Evolutionary conservation across 2,797 vertebrate species (phyloP), one percentile per base, ranked within the genome.

Genomic region (Acrocephalus scirpaceus): DNA sequence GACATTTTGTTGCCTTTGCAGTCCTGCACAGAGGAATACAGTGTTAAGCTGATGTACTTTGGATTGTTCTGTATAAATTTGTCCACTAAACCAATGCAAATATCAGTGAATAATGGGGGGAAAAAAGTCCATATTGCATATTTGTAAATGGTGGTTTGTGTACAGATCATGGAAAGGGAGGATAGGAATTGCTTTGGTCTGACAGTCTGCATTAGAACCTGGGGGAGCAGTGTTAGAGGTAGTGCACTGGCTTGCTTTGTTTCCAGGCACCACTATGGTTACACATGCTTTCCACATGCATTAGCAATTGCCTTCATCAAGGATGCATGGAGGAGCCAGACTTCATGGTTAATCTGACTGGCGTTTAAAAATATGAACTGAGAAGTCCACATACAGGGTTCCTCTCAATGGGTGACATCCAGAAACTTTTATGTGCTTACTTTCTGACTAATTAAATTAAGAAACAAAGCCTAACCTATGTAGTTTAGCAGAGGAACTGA

Each of bases 281-380:
- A 11, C 83, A 61, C 40, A 64, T 29, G 7, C 90, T 90, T 96
- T 97, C 86, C 72, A 53, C 90, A 27, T 92, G 91, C 73, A 54
- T 95, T 97, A 66, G 81, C 95, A 90, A 84, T 93, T 95, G 90
- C 47, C 79, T 94, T 87, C 76, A 60, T 94, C 86, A 91, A 29
- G 79, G 67, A 78, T 93, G 80, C 79, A 30, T 1, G 2, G 71
- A 82, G 44, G 58, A 90, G 45, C 45, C 75, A 84, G 72, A 53
- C 90, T 94, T 90, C 71, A 77, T 1, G 5, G 53, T 83, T 96
- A 83, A 94, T 94, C 86, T 71, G 86, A 26, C 70, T 82, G 71
- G n/a, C 40, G 66, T 69, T 94, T 88, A 78, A 85, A 91, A 95
- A 75, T 70, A 80, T 70, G 88, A 78, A 79, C 91, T 30, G 70